Percentiles rank a stretch among this genome's conserved stretches.
Evolutionary conservation across 2,888 invertebrate species (phyloP).

Genomic region (Leucania comma): DNA sequence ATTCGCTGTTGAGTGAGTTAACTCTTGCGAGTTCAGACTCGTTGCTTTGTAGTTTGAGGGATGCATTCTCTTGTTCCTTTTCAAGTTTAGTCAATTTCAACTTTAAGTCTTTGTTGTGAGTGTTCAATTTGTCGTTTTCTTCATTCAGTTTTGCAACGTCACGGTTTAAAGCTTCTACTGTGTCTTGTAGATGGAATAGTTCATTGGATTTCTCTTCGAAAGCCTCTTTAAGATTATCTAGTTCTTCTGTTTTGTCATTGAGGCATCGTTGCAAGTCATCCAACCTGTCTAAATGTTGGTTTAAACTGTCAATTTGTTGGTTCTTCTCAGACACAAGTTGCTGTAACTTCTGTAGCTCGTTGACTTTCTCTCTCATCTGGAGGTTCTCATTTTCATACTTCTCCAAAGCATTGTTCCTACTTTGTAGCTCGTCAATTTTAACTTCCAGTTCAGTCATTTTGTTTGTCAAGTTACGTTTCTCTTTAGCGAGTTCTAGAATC

Average conservation of each 20-base stretch:
- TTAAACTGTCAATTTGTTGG: constrained; percentile 88
- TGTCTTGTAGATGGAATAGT: constrained; percentile 83
- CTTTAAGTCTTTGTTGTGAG: constrained; percentile 81
- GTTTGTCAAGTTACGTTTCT: constrained; percentile 89
- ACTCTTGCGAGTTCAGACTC: constrained; percentile 82
- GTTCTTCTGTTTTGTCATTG: constrained; percentile 87
- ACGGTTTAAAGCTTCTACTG: constrained; percentile 78
- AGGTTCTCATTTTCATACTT: constrained; percentile 84
- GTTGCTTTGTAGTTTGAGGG: constrained; percentile 82
- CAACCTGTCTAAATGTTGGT: constrained; percentile 86
- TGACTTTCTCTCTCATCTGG: constrained; percentile 87
- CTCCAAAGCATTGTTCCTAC: constrained; percentile 81
- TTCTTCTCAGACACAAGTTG: constrained; percentile 90
- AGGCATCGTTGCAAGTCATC: constrained; percentile 88
- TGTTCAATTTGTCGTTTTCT: constrained; percentile 82
- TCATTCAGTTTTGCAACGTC: constrained; percentile 83
- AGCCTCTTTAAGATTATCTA: constrained; percentile 86
- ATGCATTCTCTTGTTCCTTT: constrained; percentile 86
- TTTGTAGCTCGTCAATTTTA: constrained; percentile 87
- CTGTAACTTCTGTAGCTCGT: constrained; percentile 87
- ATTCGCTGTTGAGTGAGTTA: constrained; percentile 81
- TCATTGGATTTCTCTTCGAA: constrained; percentile 86
- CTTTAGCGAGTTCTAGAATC: constrained; percentile 90
- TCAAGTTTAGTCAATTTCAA: constrained; percentile 83
- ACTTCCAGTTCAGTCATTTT: constrained; percentile 87